These are phyloP conservation scores for Salticus scenicus DNA, from an alignment of 2,888 invertebrate species.

Conservation along the genomic window DNA sequence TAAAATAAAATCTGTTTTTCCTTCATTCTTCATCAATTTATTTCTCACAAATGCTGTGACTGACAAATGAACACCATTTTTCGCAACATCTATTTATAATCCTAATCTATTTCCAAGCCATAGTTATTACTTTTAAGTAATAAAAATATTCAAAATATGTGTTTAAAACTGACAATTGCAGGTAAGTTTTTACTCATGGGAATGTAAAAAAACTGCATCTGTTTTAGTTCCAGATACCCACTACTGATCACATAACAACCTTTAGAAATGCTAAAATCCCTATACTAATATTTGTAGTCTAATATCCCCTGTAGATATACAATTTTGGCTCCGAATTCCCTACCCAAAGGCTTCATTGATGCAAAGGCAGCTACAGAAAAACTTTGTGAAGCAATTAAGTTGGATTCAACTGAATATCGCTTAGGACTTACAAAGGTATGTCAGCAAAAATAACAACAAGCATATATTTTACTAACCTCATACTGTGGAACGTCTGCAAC, in stretches of 20 bases:
- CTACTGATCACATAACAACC: not conserved
- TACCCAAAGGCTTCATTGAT: slow-evolving; percentile 77
- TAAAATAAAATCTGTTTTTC: too few relatives aligned
- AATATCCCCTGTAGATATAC: slow-evolving; percentile 71
- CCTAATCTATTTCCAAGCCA: too few relatives aligned
- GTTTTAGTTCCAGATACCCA: not conserved
- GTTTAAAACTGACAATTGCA: too few relatives aligned
- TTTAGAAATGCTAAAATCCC: not conserved
- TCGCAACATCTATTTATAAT: too few relatives aligned
- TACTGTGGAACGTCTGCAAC: too few relatives aligned
- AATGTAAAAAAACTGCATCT: not conserved
- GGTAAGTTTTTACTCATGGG: not conserved
- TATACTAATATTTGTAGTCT: slow-evolving; percentile 25
- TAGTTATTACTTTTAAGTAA: too few relatives aligned
- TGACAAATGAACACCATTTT: too few relatives aligned
- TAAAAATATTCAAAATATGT: too few relatives aligned
- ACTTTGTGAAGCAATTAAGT: slow-evolving; percentile 85
- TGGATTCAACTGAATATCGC: slow-evolving; percentile 89
- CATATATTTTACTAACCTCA: too few relatives aligned
- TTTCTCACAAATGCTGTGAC: too few relatives aligned
- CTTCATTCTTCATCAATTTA: too few relatives aligned
- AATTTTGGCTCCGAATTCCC: slow-evolving; percentile 74
- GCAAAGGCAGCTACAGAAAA: slow-evolving; percentile 78
- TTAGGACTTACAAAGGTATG: slow-evolving; percentile 73
- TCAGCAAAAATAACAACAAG: slow-evolving; percentile 7